Evolutionary conservation across 2,797 vertebrate genomes (phyloP), one percentile per base, ranked within the genome.

Genomic region (Pelodytes ibericus): DNA sequence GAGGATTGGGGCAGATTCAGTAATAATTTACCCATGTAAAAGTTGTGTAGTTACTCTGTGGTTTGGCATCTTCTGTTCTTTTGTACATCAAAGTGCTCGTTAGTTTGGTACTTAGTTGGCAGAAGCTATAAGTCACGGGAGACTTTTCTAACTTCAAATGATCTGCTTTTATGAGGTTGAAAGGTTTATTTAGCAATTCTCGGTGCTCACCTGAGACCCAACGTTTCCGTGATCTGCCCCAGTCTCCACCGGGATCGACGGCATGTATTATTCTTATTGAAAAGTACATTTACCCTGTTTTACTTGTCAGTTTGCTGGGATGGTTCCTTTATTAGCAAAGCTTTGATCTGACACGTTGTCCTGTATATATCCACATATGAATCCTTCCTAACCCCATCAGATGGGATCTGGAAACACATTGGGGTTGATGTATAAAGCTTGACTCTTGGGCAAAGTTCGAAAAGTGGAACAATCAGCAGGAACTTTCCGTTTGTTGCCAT

Each of bases 31-130:
- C 8, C 8, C 15, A 10, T 29, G 2, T 15, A 60, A 16, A 36
- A 22, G 29, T 6, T 9, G 29, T 18, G 16, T 30, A 6, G 58
- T 30, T 60, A 4, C 2, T 60, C 16, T 16, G 20, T 20, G 30
- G 29, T 10, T 9, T 22, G 9, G n/a, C 29, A n/a, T 20, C 59
- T 20, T 3, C 11, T 62, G 41, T 16, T 44, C 15, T 16, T 60
- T 33, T 36, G 29, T 33, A 62, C 59, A 62, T 62, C 59, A 62
- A 62, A 62, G 59, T 10, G 29, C 18, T 62, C 59, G 18, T 62
- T 62, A 62, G 59, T 62, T 20, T 20, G 59, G 16, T 62, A 62
- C 59, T 62, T 62, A 62, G 59, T 62, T 62, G 59, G 29, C 59
- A 62, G 59, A 58, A 26, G 36, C 16, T 62, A n/a, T 10, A 33